A percentile compares a stretch with the other conserved stretches of the same genome.
These are phyloP conservation scores for Chaetura pelagica DNA, from an alignment of 2,113 vertebrate species.

Conservation along the genomic window DNA sequence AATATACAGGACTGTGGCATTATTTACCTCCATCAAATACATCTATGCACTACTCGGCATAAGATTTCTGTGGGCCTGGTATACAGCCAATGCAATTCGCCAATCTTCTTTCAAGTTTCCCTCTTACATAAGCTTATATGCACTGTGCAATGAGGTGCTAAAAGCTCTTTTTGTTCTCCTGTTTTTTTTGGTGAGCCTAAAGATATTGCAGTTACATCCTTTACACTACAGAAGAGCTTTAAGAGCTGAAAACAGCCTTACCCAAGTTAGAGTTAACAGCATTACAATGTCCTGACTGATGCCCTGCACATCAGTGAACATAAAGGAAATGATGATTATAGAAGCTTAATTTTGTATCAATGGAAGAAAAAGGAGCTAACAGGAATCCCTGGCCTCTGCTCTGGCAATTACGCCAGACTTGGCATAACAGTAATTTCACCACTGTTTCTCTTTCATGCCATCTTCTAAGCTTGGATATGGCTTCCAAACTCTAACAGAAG, in stretches of 20 bases:
- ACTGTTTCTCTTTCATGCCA: neutral
- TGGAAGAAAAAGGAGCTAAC: neutral
- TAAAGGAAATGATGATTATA: neutral
- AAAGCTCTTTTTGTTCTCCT: constrained; percentile 16
- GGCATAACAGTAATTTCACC: neutral
- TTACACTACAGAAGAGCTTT: neutral
- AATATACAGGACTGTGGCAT: constrained; percentile 20
- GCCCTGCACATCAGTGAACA: neutral
- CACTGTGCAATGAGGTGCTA: neutral
- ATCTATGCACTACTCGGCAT: neutral
- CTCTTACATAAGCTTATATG: neutral
- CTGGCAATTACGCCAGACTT: neutral
- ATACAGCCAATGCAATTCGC: neutral
- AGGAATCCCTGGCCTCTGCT: neutral
- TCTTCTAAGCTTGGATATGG: neutral
- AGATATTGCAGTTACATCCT: neutral
- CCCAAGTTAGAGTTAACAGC: neutral
- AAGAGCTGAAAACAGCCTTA: constrained; percentile 2
- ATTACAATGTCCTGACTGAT: neutral
- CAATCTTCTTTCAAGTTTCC: neutral
- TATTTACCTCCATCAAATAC: neutral
- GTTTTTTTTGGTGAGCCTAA: neutral
- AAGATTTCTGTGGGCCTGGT: neutral
- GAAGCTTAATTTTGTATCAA: neutral
- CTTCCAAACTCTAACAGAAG: neutral